These are phyloP conservation scores for Deroptyus accipitrinus DNA, from an alignment of 2,113 vertebrate genomes.

Conservation along the genomic window DNA sequence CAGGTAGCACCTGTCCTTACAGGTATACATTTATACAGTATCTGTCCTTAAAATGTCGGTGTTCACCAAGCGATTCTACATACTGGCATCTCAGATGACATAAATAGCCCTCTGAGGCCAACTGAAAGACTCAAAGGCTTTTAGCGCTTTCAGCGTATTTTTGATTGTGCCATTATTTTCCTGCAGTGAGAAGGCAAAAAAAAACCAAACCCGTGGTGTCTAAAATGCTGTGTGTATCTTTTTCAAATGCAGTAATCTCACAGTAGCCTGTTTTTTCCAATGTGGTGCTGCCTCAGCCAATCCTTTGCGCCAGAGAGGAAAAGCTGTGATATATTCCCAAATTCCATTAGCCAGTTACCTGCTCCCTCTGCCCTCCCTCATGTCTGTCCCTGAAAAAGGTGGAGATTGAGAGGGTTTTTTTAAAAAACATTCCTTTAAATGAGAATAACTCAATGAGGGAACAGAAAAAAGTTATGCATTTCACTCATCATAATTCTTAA, in stretches of 20 bases:
- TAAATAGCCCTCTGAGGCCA: neutral
- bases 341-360: neutral
- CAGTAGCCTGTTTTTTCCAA: neutral
- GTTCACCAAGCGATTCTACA: neutral
- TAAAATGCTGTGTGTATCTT: neutral
- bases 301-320: neutral
- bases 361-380: neutral
- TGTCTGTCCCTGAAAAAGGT: neutral
- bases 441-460: neutral
- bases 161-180: neutral
- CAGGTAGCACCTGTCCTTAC: neutral
- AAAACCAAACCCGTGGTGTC: neutral
- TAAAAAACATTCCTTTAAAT: neutral
- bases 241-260: slow-evolving; percentile 6
- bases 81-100: neutral
- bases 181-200: neutral
- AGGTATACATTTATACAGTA: neutral
- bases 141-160: neutral
- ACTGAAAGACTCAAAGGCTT: neutral
- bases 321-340: neutral
- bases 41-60: neutral
- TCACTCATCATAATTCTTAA: neutral
- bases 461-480: neutral
- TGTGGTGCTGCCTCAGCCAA: neutral
- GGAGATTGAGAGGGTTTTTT: neutral